phyloP scores from a whole-genome alignment of 2,113 vertebrate genomes.

The Tyto alba region DNA sequence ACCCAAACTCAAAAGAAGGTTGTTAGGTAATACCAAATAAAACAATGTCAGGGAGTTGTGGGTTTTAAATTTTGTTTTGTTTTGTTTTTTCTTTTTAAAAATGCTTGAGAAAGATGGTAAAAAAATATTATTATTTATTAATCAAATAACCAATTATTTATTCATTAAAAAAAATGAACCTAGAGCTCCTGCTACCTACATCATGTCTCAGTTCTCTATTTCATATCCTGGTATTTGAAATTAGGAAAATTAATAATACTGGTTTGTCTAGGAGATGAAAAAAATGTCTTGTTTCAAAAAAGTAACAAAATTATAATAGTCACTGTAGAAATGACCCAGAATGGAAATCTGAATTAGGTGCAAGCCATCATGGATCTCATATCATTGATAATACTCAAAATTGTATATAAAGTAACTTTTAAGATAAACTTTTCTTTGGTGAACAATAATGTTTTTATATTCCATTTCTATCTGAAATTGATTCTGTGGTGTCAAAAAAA shows the following conservation, averaged over 20 bases:
- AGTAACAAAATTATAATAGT: not conserved
- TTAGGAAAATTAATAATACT: not conserved
- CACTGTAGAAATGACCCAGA: not conserved
- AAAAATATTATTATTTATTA: slow-evolving; percentile 55
- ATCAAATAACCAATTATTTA: slow-evolving; percentile 38
- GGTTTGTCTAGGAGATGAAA: not conserved
- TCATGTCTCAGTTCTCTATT: not conserved
- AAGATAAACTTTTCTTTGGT: not conserved
- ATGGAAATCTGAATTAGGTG: not conserved
- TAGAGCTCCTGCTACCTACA: not conserved
- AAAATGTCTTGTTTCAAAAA: not conserved
- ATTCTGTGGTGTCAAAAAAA: not conserved
- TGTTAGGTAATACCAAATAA: not conserved
- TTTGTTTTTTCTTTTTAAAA: not conserved
- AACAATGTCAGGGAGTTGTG: not conserved
- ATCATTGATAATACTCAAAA: not conserved
- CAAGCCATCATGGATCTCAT: not conserved
- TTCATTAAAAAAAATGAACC: slow-evolving; percentile 44
- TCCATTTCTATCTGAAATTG: not conserved
- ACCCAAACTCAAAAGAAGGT: not conserved
- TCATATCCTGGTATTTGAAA: not conserved
- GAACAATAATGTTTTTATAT: not conserved
- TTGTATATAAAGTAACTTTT: not conserved
- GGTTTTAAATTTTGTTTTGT: too few relatives aligned
- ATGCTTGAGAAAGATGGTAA: not conserved